phyloP scores from a whole-genome alignment of 1,140 invertebrate genomes.

The Calephelis nemesis region DNA sequence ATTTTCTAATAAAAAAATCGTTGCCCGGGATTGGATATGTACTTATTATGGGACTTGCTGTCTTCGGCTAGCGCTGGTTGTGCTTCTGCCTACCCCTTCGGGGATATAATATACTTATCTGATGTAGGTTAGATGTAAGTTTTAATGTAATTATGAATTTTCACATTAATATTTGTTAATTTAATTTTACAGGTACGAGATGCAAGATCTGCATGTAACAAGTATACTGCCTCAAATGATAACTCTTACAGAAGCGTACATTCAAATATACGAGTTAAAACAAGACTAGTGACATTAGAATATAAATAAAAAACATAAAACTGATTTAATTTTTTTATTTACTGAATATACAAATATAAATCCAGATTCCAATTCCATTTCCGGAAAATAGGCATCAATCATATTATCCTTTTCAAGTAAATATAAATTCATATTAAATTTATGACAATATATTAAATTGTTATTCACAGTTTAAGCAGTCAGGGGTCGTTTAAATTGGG shows the following conservation, averaged over 20 bases:
- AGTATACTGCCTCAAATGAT: conserved; percentile 99
- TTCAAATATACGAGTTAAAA: conserved; percentile 89
- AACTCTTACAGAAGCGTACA: conserved; percentile 98
- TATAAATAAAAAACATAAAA: conserved; percentile 43
- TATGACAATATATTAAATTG: conserved; percentile 36
- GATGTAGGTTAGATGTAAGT: background rate
- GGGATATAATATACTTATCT: too few relatives aligned
- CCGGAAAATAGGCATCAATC: background rate
- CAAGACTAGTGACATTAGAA: conserved; percentile 51
- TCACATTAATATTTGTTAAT: background rate
- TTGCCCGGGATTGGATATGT: too few relatives aligned
- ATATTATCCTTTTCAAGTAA: conserved; percentile 3
- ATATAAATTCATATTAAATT: conserved; percentile 26
- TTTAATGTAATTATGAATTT: conserved; percentile 15
- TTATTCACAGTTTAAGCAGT: conserved; percentile 20
- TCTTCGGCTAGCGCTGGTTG: too few relatives aligned
- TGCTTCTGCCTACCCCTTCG: too few relatives aligned
- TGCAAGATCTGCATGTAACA: conserved; percentile 99
- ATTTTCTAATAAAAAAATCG: too few relatives aligned
- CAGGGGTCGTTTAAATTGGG: background rate
- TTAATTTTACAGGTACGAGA: conserved; percentile 85
- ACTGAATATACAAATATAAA: conserved; percentile 65
- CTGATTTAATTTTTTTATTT: conserved; percentile 49
- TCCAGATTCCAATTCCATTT: conserved; percentile 23
- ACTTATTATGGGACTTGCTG: too few relatives aligned